phyloP scores from a whole-genome alignment of 2,113 vertebrate species.

The Pogona vitticeps region DNA sequence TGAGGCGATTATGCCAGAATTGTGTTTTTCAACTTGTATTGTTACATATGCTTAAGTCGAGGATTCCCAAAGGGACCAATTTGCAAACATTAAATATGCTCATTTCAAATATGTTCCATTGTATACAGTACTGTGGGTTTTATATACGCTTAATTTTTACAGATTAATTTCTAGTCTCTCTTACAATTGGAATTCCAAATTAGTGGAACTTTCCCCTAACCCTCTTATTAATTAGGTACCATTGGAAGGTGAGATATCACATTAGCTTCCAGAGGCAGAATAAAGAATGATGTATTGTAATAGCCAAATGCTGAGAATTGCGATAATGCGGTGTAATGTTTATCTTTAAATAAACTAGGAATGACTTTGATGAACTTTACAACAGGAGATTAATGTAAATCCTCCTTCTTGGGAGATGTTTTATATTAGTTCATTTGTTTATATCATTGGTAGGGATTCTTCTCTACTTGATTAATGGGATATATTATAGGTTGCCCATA shows the following conservation, averaged over 20 bases:
- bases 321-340: conserved; percentile 60
- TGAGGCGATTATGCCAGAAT: conserved; percentile 77
- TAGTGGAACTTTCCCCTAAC: conserved; percentile 61
- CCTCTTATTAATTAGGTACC: conserved; percentile 68
- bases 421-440: conserved; percentile 54
- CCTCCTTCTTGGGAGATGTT: conserved; percentile 54
- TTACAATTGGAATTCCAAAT: conserved; percentile 61
- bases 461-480: neutral
- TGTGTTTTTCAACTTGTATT: conserved; percentile 69
- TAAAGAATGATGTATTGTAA: conserved; percentile 63
- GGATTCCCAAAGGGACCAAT: conserved; percentile 83
- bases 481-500: neutral
- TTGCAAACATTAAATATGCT: conserved; percentile 77
- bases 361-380: conserved; percentile 65
- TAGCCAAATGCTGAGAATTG: conserved; percentile 49
- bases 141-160: conserved; percentile 26
- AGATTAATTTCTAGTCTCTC: conserved; percentile 73
- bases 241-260: conserved; percentile 65
- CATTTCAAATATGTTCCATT: conserved; percentile 64
- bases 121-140: conserved; percentile 48
- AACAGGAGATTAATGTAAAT: conserved; percentile 65
- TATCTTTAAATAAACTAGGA: conserved; percentile 63
- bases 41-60: conserved; percentile 71
- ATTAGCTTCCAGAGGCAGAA: conserved; percentile 59
- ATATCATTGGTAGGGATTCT: conserved; percentile 48